These are phyloP conservation scores for Herpailurus yagouaroundi DNA, from an alignment of 2,113 vertebrate genomes.

Conservation along the genomic window DNA sequence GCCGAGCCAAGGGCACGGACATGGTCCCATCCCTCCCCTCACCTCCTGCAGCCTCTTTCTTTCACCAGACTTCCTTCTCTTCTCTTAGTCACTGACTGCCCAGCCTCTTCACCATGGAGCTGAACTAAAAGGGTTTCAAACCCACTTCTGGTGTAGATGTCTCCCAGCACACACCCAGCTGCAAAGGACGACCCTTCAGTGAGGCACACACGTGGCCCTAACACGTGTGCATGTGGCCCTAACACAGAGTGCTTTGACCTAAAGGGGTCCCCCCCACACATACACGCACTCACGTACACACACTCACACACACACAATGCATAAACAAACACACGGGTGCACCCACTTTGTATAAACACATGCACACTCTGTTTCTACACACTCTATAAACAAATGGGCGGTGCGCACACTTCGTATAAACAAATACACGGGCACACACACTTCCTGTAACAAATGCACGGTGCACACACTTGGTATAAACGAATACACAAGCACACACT, in stretches of 20 bases:
- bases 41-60: background rate
- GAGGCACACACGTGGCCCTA: background rate
- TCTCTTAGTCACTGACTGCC: background rate
- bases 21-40: background rate
- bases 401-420: too few species aligned
- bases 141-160: background rate
- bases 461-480: too few species aligned
- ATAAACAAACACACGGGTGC: too few species aligned
- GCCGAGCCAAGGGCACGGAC: background rate
- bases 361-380: too few species aligned
- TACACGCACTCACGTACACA: background rate
- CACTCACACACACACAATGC: background rate
- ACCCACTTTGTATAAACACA: too few species aligned
- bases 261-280: too few species aligned
- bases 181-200: background rate
- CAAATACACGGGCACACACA: too few species aligned
- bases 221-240: rapidly evolving
- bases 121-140: background rate
- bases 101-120: too few species aligned
- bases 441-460: too few species aligned
- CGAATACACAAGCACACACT: too few species aligned
- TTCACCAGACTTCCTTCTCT: background rate
- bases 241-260: background rate
- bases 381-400: too few species aligned
- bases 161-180: background rate